Conservation (phyloP, 2,888 invertebrate genomes). For the Clepsis dumicolana region DNA sequence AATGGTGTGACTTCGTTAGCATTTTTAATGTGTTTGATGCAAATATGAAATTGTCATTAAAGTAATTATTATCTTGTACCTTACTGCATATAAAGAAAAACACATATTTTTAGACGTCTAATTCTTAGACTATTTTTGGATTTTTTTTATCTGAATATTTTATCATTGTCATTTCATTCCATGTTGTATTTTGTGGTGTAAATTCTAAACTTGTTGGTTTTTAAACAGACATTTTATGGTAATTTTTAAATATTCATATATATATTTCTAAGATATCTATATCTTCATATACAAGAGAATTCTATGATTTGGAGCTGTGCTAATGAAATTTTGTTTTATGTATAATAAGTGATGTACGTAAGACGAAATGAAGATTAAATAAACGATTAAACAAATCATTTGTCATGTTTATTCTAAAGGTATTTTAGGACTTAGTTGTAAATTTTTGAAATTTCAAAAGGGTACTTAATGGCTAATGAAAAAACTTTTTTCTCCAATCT, state of each 20-base stretch:
- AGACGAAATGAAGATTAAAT: constrained; percentile 20
- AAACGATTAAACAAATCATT: constrained; percentile 10
- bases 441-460: no score
- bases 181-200: constrained; percentile 5
- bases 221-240: background rate
- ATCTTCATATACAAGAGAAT: background rate
- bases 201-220: constrained; percentile 9
- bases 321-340: constrained; percentile 13
- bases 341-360: constrained; percentile 18
- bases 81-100: background rate
- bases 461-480: no score
- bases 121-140: constrained; percentile 1
- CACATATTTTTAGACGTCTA: background rate
- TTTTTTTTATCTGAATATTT: background rate
- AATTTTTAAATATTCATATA: no score
- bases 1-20: background rate
- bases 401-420: constrained; percentile 1
- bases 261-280: background rate
- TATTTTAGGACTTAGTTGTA: no score
- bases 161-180: background rate
- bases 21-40: background rate
- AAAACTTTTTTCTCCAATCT: constrained; percentile 33
- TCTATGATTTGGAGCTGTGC: background rate
- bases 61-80: background rate
- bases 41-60: background rate